Percentiles rank a stretch among this genome's conserved stretches.
Conservation (phyloP, 2,888 invertebrate genomes). For the Dromius quadrimaculatus region DNA sequence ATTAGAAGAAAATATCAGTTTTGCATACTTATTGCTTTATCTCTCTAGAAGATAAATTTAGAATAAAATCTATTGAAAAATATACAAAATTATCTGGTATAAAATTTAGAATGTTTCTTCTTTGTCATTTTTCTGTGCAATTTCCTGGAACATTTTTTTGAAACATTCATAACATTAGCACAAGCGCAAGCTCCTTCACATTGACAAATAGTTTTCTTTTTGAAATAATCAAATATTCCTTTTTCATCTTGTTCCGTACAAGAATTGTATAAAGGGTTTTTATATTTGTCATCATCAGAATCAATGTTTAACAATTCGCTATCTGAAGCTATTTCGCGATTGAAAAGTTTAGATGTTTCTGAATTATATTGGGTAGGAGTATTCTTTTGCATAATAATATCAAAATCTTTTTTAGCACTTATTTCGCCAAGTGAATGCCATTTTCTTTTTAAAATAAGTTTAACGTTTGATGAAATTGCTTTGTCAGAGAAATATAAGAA, state of each 20-base stretch:
- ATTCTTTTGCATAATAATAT: not conserved
- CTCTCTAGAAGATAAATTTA: too few species aligned
- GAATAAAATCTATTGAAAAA: not conserved
- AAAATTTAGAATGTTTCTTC: conserved; percentile 22
- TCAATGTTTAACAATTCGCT: conserved; percentile 46
- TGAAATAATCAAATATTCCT: conserved; percentile 36
- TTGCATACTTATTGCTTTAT: too few species aligned
- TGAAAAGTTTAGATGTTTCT: conserved; percentile 2
- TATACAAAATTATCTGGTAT: conserved; percentile 19
- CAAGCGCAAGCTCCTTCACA: conserved; percentile 49
- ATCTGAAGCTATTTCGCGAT: conserved; percentile 48
- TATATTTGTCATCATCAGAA: conserved; percentile 22
- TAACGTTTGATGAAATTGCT: conserved; percentile 43
- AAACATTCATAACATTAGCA: conserved; percentile 11
- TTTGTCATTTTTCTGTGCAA: conserved; percentile 14
- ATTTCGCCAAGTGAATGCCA: conserved; percentile 41
- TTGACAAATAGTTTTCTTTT: conserved; percentile 43
- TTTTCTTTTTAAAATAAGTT: conserved; percentile 37
- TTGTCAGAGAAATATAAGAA: conserved; percentile 41
- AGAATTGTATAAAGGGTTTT: conserved; percentile 7
- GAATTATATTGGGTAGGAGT: not conserved
- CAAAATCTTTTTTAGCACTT: conserved; percentile 18
- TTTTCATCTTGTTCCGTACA: conserved; percentile 40
- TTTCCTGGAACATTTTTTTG: conserved; percentile 23
- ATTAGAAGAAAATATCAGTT: too few species aligned